Conservation (phyloP, 2,113 vertebrate genomes). For the Budorcas taxicolor region DNA sequence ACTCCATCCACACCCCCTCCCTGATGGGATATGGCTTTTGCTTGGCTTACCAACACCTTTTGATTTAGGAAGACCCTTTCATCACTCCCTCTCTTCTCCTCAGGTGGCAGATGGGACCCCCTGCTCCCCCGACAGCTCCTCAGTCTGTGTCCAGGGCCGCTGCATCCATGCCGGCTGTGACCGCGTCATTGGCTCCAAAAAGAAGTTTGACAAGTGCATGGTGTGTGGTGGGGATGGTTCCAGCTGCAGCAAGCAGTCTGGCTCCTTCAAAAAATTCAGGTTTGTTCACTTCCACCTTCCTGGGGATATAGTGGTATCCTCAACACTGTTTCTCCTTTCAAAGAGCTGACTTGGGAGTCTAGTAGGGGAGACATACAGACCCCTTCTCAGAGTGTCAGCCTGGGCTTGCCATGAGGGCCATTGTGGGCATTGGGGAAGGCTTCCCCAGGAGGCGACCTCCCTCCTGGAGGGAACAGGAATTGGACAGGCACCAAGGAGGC, state of each 20-base stretch:
- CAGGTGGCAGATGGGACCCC: conserved; percentile 81
- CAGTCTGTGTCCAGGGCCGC: conserved; percentile 80
- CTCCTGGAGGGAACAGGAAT: background rate
- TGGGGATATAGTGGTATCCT: background rate
- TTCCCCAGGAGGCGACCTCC: background rate
- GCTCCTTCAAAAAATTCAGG: conserved; percentile 78
- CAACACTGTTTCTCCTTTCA: background rate
- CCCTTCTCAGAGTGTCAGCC: background rate
- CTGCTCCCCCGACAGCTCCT: conserved; percentile 75
- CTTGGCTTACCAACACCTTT: background rate
- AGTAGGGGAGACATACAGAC: background rate
- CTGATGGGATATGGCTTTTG: background rate
- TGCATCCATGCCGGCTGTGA: conserved; percentile 81
- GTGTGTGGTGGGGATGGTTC: conserved; percentile 77
- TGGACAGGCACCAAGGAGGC: background rate
- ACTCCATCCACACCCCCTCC: background rate
- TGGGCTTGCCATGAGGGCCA: background rate
- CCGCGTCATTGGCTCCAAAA: conserved; percentile 78
- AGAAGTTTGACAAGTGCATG: conserved; percentile 83
- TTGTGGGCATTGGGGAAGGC: background rate
- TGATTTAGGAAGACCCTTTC: background rate
- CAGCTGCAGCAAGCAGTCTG: conserved; percentile 73
- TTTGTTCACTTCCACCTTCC: background rate
- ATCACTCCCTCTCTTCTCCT: background rate
- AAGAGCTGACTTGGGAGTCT: background rate